These are phyloP conservation scores for Gallirallus australis DNA, from an alignment of 2,797 vertebrate species.

Conservation along the genomic window DNA sequence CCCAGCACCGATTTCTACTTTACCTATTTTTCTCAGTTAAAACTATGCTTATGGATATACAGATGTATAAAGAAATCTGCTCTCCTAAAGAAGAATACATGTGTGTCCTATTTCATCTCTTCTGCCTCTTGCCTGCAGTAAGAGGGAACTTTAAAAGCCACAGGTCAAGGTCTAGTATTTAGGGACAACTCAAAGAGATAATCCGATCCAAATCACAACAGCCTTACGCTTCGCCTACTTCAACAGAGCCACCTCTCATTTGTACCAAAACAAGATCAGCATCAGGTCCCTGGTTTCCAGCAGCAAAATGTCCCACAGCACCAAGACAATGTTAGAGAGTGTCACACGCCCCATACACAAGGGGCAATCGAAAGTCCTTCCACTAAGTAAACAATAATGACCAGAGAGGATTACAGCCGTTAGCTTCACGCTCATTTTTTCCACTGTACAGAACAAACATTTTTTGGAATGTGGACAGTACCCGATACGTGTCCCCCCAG, in stretches of 20 bases:
- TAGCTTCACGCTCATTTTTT: not conserved
- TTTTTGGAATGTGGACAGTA: not conserved
- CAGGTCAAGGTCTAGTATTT: not conserved
- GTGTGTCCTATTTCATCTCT: not conserved
- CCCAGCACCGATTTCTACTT: not conserved
- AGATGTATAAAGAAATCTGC: not conserved
- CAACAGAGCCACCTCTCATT: not conserved
- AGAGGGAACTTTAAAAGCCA: not conserved
- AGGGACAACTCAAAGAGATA: not conserved
- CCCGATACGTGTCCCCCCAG: accelerated
- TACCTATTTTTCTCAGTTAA: not conserved
- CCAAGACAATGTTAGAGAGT: not conserved
- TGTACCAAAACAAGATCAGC: not conserved
- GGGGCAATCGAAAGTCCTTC: not conserved
- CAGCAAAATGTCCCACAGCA: not conserved
- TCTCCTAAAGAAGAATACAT: not conserved
- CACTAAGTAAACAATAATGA: not conserved
- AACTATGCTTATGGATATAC: not conserved
- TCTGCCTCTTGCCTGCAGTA: not conserved
- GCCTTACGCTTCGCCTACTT: not conserved
- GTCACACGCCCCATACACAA: not conserved
- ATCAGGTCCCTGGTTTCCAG: not conserved
- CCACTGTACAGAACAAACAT: not conserved
- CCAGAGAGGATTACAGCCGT: not conserved
- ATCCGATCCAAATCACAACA: not conserved